Evolutionary conservation across 2,888 invertebrate genomes (phyloP), one percentile per base, ranked within the genome.

Genomic region (Drosophila flavopinicola): DNA sequence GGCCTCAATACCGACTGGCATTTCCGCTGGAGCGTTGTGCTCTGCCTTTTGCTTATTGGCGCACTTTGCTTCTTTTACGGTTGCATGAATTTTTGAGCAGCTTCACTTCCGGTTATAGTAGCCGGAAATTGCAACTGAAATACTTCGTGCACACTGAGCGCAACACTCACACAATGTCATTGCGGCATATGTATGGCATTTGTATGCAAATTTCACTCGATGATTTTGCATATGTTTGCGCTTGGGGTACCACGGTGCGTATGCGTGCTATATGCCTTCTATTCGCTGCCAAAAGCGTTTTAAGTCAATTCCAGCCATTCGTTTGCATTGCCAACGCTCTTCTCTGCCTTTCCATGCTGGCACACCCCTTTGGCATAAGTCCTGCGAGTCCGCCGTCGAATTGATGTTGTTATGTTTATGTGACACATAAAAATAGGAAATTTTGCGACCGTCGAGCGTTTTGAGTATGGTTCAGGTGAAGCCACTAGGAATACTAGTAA

Each of bases 51-150:
- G 45, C 63, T 84, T 80, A 80, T 82, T 82, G 84, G 71, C 71
- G 78, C 67, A 74, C 80, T 78, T 75, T 75, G 71, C 75, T 78
- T 71, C 74, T 82, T 85, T 85, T 85, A 85, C 77, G 75, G 82
- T 68, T 78, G 85, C 78, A 76, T 76, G 78, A 64, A 83, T 85
- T 85, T 82, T 76, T 82, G 82, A 83, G 68, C 66, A 85, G 75
- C 64, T 70, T 72, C 75, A 75, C 82, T 82, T 83, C 83, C 85
- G 78, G 76, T 72, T 78, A 66, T 66, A 67, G 57, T 61, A 68
- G 78, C 76, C 82, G 83, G 85, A 83, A 83, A 83, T 83, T 83
- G 83, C 82, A 85, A 74, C 72, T 72, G 70, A 74, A 82, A 82
- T 70, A 67, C 66, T 38, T 33, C 15, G 24, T 17, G 35, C 13